phyloP scores from a whole-genome alignment of 1,140 invertebrate species.

The Scaptomyza pallida region DNA sequence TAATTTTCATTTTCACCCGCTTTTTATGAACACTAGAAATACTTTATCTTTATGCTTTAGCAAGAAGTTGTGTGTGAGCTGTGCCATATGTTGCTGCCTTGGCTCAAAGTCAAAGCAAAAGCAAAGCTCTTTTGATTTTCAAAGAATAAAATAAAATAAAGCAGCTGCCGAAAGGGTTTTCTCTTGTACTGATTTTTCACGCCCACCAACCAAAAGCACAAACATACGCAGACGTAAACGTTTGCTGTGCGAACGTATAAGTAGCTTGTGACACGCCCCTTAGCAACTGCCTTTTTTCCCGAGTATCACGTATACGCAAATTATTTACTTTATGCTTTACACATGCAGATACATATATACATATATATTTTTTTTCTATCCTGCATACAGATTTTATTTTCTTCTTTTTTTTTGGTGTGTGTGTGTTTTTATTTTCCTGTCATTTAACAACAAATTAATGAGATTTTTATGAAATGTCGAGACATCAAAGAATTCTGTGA shows the following conservation, averaged over 20 bases:
- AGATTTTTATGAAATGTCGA: conserved; percentile 50
- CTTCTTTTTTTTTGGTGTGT: not conserved
- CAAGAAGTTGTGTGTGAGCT: conserved; percentile 24
- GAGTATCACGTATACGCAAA: conserved; percentile 38
- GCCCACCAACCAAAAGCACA: not conserved
- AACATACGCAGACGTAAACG: not conserved
- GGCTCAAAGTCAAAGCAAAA: conserved; percentile 11
- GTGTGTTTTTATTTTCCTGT: conserved; percentile 21
- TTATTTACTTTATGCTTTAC: conserved; percentile 45
- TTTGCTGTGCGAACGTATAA: conserved; percentile 3
- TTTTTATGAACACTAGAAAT: not conserved
- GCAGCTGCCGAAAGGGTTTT: conserved; percentile 26
- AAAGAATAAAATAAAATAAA: conserved; percentile 17
- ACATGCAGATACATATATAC: too few species aligned
- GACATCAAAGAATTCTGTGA: conserved; percentile 67
- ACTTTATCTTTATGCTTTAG: conserved; percentile 5
- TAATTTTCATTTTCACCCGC: conserved; percentile 10
- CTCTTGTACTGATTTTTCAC: conserved; percentile 23
- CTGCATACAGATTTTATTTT: conserved; percentile 10
- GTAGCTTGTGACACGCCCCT: conserved; percentile 28
- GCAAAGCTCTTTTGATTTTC: conserved; percentile 16
- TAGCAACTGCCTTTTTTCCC: conserved; percentile 7
- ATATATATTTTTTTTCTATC: conserved; percentile 34
- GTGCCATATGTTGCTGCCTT: conserved; percentile 35
- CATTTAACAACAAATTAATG: conserved; percentile 57